Conservation (phyloP, 2,113 vertebrate genomes). For the Aix galericulata region DNA sequence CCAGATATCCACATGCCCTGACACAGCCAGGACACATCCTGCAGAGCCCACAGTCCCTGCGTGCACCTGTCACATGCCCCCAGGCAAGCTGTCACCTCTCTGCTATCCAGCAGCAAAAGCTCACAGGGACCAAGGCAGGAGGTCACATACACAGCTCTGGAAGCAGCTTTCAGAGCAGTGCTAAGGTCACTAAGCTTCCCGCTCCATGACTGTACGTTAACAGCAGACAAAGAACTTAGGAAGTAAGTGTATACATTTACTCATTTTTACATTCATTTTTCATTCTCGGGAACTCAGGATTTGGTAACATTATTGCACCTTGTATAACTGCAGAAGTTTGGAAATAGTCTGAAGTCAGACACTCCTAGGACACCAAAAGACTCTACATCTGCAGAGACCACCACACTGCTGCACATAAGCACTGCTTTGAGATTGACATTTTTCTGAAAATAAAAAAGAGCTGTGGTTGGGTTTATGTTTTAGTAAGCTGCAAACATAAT, state of each 20-base stretch:
- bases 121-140: neutral
- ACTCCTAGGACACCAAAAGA: neutral
- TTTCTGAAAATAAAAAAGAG: neutral
- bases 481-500: neutral
- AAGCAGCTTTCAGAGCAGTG: neutral
- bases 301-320: neutral
- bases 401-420: fast-evolving
- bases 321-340: neutral
- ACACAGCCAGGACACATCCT: neutral
- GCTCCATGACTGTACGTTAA: neutral
- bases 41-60: fast-evolving
- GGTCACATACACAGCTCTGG: fast-evolving
- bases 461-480: neutral
- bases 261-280: neutral
- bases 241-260: neutral
- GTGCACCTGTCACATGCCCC: fast-evolving
- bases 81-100: neutral
- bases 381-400: neutral
- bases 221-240: neutral
- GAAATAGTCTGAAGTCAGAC: neutral
- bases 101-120: neutral
- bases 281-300: neutral
- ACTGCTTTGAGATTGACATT: neutral
- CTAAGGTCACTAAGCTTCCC: neutral
- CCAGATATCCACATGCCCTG: fast-evolving